Percentiles rank a stretch among this genome's conserved stretches.
These are phyloP conservation scores for Drosophila paulistorum DNA, from an alignment of 1,140 invertebrate species.

Conservation along the genomic window DNA sequence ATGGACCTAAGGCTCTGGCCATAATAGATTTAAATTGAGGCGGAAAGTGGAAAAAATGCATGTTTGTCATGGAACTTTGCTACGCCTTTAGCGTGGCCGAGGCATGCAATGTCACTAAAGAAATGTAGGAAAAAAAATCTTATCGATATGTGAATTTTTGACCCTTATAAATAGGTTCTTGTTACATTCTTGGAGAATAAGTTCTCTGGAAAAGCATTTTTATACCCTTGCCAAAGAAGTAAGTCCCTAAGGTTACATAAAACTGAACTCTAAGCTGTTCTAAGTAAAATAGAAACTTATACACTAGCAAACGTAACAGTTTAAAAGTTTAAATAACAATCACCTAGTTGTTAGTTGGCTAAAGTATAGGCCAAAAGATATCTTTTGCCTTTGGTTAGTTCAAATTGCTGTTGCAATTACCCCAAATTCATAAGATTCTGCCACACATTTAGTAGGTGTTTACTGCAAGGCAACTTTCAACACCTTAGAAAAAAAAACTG, in stretches of 20 bases:
- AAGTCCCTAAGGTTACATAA: too few relatives aligned
- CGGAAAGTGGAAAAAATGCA: neutral
- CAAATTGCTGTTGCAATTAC: conserved; percentile 5
- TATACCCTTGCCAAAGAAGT: too few relatives aligned
- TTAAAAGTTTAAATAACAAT: too few relatives aligned
- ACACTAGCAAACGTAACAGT: too few relatives aligned
- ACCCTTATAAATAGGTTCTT: too few relatives aligned
- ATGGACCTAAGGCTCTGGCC: neutral
- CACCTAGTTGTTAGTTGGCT: too few relatives aligned
- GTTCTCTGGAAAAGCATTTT: too few relatives aligned
- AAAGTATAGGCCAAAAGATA: too few relatives aligned
- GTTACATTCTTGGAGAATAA: too few relatives aligned
- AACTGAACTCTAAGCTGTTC: too few relatives aligned
- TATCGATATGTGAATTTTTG: neutral
- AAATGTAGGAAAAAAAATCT: neutral
- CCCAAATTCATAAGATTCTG: conserved; percentile 30
- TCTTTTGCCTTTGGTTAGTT: neutral
- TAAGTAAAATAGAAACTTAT: too few relatives aligned
- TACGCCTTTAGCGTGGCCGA: neutral
- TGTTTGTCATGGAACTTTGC: neutral
- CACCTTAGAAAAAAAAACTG: conserved; percentile 37
- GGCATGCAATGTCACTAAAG: neutral
- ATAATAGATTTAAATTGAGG: conserved; percentile 6
- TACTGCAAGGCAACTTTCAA: conserved; percentile 47
- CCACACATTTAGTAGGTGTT: conserved; percentile 39